Evolutionary conservation across 2,113 vertebrate species (phyloP).

Genomic region (Ginglymostoma cirratum): DNA sequence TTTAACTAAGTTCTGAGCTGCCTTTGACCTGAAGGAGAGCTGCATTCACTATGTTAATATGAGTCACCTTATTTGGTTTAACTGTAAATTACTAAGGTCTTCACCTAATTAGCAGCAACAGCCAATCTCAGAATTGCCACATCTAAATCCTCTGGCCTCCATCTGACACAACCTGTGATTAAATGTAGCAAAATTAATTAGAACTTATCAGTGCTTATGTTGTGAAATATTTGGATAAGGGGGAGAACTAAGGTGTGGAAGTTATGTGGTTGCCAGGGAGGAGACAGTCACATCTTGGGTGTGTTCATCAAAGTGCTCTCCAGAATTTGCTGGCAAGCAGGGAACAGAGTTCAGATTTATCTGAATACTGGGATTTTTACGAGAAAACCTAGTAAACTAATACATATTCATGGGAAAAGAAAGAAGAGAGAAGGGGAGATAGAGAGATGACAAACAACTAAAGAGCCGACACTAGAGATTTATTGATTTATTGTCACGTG

Average conservation of each 20-base stretch:
- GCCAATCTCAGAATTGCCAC: not conserved
- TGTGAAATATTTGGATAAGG: not conserved
- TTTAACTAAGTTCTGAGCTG: not conserved
- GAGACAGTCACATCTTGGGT: not conserved
- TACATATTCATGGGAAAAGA: not conserved
- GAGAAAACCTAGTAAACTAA: not conserved
- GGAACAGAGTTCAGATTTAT: not conserved
- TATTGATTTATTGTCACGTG: too few species aligned
- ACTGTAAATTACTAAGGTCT: not conserved
- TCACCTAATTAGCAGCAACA: not conserved
- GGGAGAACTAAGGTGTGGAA: not conserved
- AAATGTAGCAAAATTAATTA: not conserved
- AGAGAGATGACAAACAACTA: not conserved
- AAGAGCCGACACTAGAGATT: not conserved
- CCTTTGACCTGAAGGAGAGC: not conserved
- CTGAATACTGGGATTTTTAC: not conserved
- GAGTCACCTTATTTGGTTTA: not conserved
- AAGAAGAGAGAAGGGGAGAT: not conserved
- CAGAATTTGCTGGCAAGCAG: not conserved
- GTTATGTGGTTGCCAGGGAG: not conserved
- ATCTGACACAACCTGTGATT: not conserved
- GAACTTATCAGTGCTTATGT: not conserved
- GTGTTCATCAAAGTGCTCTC: not conserved
- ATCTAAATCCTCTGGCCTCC: not conserved
- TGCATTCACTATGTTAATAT: not conserved